A percentile compares a stretch with the other conserved stretches of the same genome.
Evolutionary conservation across 1,140 invertebrate genomes (phyloP).

Genomic region (Orius insidiosus): DNA sequence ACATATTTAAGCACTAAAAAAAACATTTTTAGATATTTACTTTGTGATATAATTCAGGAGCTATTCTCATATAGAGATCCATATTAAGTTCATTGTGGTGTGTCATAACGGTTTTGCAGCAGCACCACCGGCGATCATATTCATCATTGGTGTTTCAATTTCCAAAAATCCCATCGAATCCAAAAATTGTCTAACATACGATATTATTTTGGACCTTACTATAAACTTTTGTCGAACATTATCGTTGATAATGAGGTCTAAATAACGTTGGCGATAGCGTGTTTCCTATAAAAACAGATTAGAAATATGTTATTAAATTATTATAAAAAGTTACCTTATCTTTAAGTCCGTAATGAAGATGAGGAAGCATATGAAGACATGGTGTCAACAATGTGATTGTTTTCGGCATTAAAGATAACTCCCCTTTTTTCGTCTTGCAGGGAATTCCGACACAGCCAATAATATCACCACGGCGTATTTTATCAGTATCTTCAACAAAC

Average conservation of each 20-base stretch:
- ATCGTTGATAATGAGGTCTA: conserved; percentile 94
- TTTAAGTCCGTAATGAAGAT: conserved; percentile 93
- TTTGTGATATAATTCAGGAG: conserved; percentile 95
- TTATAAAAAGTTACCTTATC: too few relatives aligned
- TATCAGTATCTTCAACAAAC: conserved; percentile 62
- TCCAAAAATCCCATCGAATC: conserved; percentile 91
- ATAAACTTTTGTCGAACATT: conserved; percentile 80
- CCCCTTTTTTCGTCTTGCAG: conserved; percentile 94
- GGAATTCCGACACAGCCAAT: conserved; percentile 83
- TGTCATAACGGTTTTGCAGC: conserved; percentile 97
- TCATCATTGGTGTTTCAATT: conserved; percentile 99
- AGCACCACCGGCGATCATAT: conserved; percentile 95
- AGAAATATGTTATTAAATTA: too few relatives aligned
- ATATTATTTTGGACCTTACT: conserved; percentile 75
- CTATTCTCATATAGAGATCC: conserved; percentile 93
- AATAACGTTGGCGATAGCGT: conserved; percentile 84
- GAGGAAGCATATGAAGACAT: conserved; percentile 94
- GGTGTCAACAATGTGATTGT: conserved; percentile 77
- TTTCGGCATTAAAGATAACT: conserved; percentile 84
- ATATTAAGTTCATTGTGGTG: conserved; percentile 98
- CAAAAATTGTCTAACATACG: conserved; percentile 80
- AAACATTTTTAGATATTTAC: too few relatives aligned
- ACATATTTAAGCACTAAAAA: too few relatives aligned
- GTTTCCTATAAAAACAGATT: too few relatives aligned
- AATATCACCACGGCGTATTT: conserved; percentile 87